These are phyloP conservation scores for Esox masquinongy DNA, from an alignment of 2,797 vertebrate species.

Conservation along the genomic window DNA sequence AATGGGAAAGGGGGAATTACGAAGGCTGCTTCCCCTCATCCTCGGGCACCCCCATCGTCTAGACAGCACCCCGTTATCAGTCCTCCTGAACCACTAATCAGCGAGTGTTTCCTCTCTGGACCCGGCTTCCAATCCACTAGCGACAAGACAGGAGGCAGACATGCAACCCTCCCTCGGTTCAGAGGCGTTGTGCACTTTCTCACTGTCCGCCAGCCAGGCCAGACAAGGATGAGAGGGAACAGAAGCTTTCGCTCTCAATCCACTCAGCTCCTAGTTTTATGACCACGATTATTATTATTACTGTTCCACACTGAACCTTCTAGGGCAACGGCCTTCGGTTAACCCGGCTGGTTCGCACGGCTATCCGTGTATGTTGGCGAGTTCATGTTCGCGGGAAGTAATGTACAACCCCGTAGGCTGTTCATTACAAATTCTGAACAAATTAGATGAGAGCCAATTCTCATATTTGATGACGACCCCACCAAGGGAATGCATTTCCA, in stretches of 20 bases:
- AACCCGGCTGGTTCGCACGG: background rate
- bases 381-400: background rate
- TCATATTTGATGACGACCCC: no score
- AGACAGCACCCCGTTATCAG: constrained; percentile 39
- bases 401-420: no score
- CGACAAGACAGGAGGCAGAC: constrained; percentile 1
- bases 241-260: constrained; percentile 1
- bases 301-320: background rate
- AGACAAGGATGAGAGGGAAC: constrained; percentile 9
- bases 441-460: no score
- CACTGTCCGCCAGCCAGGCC: background rate
- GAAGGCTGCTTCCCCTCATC: constrained; percentile 1
- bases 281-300: background rate
- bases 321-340: background rate
- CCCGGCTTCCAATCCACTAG: background rate
- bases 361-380: background rate
- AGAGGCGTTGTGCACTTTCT: constrained; percentile 1
- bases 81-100: constrained; percentile 28
- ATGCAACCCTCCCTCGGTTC: background rate
- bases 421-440: no score
- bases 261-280: background rate
- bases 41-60: constrained; percentile 19
- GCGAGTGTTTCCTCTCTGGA: constrained; percentile 4
- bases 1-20: background rate
- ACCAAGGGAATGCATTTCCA: no score